Conservation (phyloP, 2,888 invertebrate genomes). For the Drosophila affinis region DNA sequence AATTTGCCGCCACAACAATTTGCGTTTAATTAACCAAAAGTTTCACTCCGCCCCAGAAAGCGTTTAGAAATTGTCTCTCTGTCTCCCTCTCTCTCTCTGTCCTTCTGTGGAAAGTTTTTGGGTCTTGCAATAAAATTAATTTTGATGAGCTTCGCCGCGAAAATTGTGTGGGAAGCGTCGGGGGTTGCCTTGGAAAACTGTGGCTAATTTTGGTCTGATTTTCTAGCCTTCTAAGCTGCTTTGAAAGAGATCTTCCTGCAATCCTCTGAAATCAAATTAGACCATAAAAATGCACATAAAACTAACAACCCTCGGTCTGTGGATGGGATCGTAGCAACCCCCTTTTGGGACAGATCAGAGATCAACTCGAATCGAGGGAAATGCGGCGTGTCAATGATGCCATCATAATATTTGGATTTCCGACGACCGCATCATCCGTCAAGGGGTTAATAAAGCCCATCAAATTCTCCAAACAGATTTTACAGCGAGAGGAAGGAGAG, state of each 20-base stretch:
- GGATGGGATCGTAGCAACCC: neutral
- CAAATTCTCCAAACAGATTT: constrained; percentile 61
- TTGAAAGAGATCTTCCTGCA: neutral
- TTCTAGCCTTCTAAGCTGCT: constrained; percentile 20
- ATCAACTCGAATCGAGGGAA: constrained; percentile 69
- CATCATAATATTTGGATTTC: constrained; percentile 82
- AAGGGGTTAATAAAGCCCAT: constrained; percentile 79
- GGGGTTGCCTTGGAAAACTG: neutral
- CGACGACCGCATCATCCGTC: constrained; percentile 63
- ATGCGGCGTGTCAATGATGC: constrained; percentile 81
- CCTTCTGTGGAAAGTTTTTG: constrained; percentile 74
- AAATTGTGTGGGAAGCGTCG: constrained; percentile 20
- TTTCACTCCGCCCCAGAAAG: constrained; percentile 41
- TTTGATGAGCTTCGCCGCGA: constrained; percentile 63
- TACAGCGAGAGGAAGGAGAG: neutral
- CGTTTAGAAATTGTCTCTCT: constrained; percentile 51
- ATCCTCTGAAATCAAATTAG: constrained; percentile 61
- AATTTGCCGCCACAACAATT: constrained; percentile 80
- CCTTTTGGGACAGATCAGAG: constrained; percentile 34
- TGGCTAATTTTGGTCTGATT: neutral
- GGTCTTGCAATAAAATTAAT: constrained; percentile 77
- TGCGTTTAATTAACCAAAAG: constrained; percentile 78
- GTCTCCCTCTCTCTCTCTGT: too few relatives aligned
- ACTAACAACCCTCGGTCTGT: constrained; percentile 29
- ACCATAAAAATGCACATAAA: constrained; percentile 51